Percentiles rank a stretch among this genome's conserved stretches.
These are phyloP conservation scores for Platorchestia sp. DNA, from an alignment of 1,140 invertebrate genomes.

Conservation along the genomic window DNA sequence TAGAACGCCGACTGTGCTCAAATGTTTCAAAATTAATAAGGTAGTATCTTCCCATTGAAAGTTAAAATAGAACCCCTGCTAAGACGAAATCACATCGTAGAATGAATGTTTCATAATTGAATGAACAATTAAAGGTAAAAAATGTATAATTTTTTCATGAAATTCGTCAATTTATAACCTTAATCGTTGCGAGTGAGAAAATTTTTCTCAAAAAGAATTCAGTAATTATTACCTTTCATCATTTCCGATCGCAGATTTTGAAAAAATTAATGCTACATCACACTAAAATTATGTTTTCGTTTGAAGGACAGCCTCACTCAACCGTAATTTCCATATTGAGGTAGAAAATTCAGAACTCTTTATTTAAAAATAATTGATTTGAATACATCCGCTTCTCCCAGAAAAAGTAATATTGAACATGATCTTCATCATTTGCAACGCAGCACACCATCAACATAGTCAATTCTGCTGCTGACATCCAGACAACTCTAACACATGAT, in stretches of 20 bases:
- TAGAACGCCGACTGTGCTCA: too few species aligned
- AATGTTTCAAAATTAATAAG: too few species aligned
- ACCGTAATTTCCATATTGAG: not conserved
- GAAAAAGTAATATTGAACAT: not conserved
- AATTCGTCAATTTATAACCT: not conserved
- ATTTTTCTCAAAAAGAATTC: not conserved
- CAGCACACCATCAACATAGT: not conserved
- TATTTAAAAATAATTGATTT: too few species aligned
- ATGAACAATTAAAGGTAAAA: not conserved
- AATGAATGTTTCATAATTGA: not conserved
- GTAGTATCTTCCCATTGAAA: too few species aligned
- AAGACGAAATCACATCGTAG: too few species aligned
- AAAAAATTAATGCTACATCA: too few species aligned
- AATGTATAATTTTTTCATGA: not conserved
- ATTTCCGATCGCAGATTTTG: too few species aligned
- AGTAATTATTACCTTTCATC: not conserved
- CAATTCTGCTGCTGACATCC: not conserved
- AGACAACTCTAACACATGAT: not conserved
- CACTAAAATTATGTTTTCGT: not conserved
- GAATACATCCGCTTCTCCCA: not conserved
- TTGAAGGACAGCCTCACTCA: not conserved
- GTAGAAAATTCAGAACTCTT: not conserved
- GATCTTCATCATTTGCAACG: not conserved
- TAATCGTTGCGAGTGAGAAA: not conserved
- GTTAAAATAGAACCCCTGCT: too few species aligned